Percentiles rank a stretch among this genome's conserved stretches.
phyloP scores from a whole-genome alignment of 2,113 vertebrate species.

The Alosa alosa region DNA sequence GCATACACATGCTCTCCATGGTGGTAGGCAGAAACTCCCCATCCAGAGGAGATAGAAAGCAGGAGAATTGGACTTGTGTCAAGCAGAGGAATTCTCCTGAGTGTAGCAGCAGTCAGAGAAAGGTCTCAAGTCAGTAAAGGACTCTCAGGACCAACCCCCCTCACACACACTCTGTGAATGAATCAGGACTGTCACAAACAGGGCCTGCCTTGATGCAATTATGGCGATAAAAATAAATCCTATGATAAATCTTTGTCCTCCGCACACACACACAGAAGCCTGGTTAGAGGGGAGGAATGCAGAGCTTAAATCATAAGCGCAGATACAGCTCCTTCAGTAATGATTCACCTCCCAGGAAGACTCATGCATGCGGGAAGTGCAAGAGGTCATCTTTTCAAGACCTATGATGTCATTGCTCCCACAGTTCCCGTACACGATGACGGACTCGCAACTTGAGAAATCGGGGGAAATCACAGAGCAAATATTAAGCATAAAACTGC shows the following conservation, averaged over 20 bases:
- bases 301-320: neutral
- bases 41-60: slow-evolving; percentile 29
- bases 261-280: neutral
- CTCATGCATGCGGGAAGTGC: neutral
- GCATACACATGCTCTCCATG: slow-evolving; percentile 18
- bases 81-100: slow-evolving; percentile 5
- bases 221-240: slow-evolving; percentile 8
- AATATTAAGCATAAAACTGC: neutral
- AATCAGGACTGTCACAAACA: neutral
- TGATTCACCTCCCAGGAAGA: neutral
- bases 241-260: slow-evolving; percentile 6
- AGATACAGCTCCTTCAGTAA: neutral
- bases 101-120: neutral
- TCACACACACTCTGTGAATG: neutral
- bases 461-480: neutral
- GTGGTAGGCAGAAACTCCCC: slow-evolving; percentile 36
- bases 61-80: slow-evolving; percentile 24
- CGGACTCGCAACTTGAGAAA: neutral
- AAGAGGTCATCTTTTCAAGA: neutral
- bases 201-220: neutral
- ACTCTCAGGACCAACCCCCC: neutral
- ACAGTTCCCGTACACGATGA: neutral
- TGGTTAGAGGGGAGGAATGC: neutral
- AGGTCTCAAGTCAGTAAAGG: neutral
- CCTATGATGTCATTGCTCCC: neutral